Percentiles rank a stretch among this genome's conserved stretches.
These are phyloP conservation scores for Mycogona germanica DNA, from an alignment of 2,888 invertebrate species.

Conservation along the genomic window DNA sequence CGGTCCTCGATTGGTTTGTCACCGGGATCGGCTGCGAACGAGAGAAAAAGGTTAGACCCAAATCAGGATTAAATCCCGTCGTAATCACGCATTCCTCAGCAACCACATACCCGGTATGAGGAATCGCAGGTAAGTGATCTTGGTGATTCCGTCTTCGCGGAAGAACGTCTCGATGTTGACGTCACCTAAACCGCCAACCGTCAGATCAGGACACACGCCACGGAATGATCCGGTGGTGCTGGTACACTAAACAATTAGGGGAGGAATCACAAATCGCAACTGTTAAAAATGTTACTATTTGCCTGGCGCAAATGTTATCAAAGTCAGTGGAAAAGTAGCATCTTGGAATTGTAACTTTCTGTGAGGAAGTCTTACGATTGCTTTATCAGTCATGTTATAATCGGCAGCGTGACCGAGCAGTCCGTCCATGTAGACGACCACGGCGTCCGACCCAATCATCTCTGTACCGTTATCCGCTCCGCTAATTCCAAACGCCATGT, in stretches of 20 bases:
- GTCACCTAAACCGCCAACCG: constrained; percentile 67
- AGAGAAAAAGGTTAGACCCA: neutral
- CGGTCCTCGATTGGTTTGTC: constrained; percentile 58
- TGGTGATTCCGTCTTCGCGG: constrained; percentile 60
- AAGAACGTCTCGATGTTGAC: constrained; percentile 49
- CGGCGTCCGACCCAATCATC: constrained; percentile 78
- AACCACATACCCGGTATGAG: constrained; percentile 44
- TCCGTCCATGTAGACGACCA: constrained; percentile 59
- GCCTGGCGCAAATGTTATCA: no score
- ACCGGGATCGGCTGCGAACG: constrained; percentile 53
- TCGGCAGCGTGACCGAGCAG: constrained; percentile 61
- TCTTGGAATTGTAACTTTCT: neutral
- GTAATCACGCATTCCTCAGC: neutral
- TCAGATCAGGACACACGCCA: constrained; percentile 73
- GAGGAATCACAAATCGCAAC: no score
- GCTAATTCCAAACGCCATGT: constrained; percentile 80
- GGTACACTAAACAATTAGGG: constrained; percentile 51
- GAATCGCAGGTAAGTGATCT: constrained; percentile 61
- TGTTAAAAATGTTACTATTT: neutral
- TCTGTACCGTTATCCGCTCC: constrained; percentile 54
- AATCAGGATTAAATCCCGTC: neutral
- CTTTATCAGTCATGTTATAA: constrained; percentile 70
- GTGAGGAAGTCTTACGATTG: constrained; percentile 46
- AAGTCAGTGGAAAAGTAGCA: neutral
- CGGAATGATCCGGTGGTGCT: constrained; percentile 72